A percentile compares a stretch with the other conserved stretches of the same genome.
These are phyloP conservation scores for Anabas testudineus DNA, from an alignment of 2,797 vertebrate genomes.

Conservation along the genomic window DNA sequence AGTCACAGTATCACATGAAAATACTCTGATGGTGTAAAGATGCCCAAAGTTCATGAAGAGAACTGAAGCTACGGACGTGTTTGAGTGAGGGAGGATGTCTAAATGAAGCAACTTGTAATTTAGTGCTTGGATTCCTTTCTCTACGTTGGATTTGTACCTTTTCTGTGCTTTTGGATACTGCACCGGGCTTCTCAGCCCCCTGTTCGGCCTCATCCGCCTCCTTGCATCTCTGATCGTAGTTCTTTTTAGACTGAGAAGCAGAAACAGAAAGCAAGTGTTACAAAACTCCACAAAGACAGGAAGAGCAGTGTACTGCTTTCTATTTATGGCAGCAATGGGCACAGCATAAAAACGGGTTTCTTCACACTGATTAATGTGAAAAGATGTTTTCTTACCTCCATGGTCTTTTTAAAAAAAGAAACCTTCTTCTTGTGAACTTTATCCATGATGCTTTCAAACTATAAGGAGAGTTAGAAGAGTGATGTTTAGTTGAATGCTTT, in stretches of 20 bases:
- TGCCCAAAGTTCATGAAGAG: neutral
- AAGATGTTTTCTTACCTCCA: conserved; percentile 84
- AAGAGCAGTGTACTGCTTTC: neutral
- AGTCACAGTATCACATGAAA: neutral
- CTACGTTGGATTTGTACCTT: conserved; percentile 85
- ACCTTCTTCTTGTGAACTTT: conserved; percentile 92
- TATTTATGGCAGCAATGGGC: neutral
- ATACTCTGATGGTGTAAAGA: neutral
- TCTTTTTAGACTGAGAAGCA: conserved; percentile 88
- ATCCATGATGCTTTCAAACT: conserved; percentile 95
- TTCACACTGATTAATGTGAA: neutral
- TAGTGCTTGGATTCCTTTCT: no score
- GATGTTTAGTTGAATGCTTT: neutral
- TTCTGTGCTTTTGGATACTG: conserved; percentile 85
- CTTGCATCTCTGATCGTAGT: conserved; percentile 88
- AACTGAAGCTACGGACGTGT: neutral
- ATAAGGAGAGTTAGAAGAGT: conserved; percentile 18
- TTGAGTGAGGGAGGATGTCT: no score
- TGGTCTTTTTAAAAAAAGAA: conserved; percentile 89
- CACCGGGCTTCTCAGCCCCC: conserved; percentile 76
- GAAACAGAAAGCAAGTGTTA: conserved; percentile 22
- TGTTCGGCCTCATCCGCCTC: conserved; percentile 89
- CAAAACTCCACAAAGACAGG: neutral
- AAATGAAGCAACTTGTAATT: no score
- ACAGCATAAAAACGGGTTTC: no score